These are phyloP conservation scores for Halichoeres trimaculatus DNA, from an alignment of 2,113 vertebrate genomes.

Conservation along the genomic window DNA sequence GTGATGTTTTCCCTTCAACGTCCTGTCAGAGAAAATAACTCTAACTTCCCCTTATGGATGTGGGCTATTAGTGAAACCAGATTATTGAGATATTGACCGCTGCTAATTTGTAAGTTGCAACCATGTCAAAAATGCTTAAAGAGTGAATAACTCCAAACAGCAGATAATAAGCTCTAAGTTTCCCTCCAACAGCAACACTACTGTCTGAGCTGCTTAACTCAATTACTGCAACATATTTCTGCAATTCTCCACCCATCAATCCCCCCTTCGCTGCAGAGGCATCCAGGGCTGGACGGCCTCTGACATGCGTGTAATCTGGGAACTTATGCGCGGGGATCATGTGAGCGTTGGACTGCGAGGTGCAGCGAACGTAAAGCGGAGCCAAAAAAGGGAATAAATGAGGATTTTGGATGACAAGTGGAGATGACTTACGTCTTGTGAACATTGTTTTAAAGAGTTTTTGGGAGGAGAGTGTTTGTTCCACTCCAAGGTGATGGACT, in stretches of 20 bases:
- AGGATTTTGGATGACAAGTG: neutral
- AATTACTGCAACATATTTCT: slow-evolving; percentile 64
- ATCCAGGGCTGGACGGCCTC: slow-evolving; percentile 22
- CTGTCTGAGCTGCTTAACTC: slow-evolving; percentile 62
- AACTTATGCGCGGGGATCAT: slow-evolving; percentile 66
- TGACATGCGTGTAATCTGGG: slow-evolving; percentile 71
- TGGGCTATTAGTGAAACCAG: slow-evolving; percentile 1
- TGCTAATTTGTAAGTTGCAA: slow-evolving; percentile 42
- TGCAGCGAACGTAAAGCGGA: slow-evolving; percentile 64
- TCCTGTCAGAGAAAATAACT: neutral
- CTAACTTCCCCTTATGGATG: neutral
- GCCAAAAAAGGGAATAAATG: neutral
- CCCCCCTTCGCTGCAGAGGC: neutral
- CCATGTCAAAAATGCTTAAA: slow-evolving; percentile 39
- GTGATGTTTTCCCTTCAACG: neutral
- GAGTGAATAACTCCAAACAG: slow-evolving; percentile 48
- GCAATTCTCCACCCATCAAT: neutral
- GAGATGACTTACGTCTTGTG: slow-evolving; percentile 20
- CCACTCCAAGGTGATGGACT: slow-evolving; percentile 7
- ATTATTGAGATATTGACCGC: slow-evolving; percentile 34
- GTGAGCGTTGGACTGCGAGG: slow-evolving; percentile 60
- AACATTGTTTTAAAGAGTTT: neutral
- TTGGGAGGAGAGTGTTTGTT: slow-evolving; percentile 30
- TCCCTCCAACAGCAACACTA: slow-evolving; percentile 42
- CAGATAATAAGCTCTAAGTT: slow-evolving; percentile 49